Percentiles rank a stretch among this genome's conserved stretches.
Evolutionary conservation across 2,113 vertebrate genomes (phyloP).

Genomic region (Ursus arctos): DNA sequence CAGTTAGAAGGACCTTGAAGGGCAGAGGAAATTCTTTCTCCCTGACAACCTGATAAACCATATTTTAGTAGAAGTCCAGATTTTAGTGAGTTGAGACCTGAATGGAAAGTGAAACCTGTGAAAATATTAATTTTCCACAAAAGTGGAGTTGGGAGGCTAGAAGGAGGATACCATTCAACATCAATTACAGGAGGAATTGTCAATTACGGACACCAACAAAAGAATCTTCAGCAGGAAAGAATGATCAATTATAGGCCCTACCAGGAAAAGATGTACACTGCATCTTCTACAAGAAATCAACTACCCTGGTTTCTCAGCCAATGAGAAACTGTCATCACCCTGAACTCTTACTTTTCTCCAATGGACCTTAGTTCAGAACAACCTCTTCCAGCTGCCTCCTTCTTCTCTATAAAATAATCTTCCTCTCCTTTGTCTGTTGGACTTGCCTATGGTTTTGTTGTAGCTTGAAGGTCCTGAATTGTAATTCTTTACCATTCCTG

Average conservation of each 20-base stretch:
- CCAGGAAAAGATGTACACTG: not conserved
- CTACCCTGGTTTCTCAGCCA: not conserved
- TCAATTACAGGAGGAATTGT: not conserved
- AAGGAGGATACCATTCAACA: not conserved
- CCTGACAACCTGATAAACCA: not conserved
- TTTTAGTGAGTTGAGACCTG: not conserved
- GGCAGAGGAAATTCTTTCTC: not conserved
- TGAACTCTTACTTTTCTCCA: not conserved
- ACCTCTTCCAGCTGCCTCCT: not conserved
- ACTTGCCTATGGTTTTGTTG: not conserved
- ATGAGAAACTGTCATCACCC: not conserved
- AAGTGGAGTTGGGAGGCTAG: not conserved
- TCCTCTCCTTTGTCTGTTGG: not conserved
- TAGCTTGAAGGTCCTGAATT: not conserved
- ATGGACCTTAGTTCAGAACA: not conserved
- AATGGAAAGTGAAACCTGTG: not conserved
- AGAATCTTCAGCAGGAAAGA: not conserved
- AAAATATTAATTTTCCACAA: not conserved
- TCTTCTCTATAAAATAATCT: not conserved
- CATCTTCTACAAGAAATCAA: not conserved
- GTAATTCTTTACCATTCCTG: not conserved
- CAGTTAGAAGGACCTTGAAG: not conserved
- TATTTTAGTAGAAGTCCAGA: not conserved
- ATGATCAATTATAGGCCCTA: not conserved
- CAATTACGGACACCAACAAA: not conserved